These are phyloP conservation scores for Graptemys geographica DNA, from an alignment of 2,797 vertebrate genomes.

Conservation along the genomic window DNA sequence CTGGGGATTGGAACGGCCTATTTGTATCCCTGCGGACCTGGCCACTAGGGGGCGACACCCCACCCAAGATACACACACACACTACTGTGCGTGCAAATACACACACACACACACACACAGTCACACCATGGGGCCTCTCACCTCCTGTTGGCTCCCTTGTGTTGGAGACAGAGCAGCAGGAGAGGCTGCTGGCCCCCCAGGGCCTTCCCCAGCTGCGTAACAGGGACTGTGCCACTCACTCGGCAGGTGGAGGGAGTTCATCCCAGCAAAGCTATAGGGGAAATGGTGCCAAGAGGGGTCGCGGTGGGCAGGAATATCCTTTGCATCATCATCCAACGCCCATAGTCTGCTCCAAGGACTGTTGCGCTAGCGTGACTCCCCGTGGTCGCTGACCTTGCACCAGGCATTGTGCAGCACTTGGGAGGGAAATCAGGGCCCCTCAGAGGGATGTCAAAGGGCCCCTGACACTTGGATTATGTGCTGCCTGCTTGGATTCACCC, in stretches of 20 bases:
- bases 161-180: neutral
- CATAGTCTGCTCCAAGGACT: too few species aligned
- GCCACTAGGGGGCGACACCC: neutral
- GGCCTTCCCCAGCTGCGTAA: neutral
- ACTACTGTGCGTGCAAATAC: too few species aligned
- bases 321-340: neutral
- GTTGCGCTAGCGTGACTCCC: neutral
- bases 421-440: too few species aligned
- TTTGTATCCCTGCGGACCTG: neutral
- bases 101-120: too few species aligned
- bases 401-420: too few species aligned
- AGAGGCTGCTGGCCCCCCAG: neutral
- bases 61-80: neutral
- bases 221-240: too few species aligned
- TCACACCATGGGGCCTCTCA: neutral
- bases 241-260: too few species aligned
- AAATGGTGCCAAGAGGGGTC: neutral
- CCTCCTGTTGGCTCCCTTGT: neutral
- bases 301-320: neutral
- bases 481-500: neutral
- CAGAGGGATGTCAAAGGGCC: too few species aligned
- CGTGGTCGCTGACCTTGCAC: too few species aligned
- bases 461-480: neutral
- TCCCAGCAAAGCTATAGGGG: neutral
- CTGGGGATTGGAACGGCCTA: neutral